Evolutionary conservation across 2,888 invertebrate species (phyloP).

Genomic region (Harmothoe impar): DNA sequence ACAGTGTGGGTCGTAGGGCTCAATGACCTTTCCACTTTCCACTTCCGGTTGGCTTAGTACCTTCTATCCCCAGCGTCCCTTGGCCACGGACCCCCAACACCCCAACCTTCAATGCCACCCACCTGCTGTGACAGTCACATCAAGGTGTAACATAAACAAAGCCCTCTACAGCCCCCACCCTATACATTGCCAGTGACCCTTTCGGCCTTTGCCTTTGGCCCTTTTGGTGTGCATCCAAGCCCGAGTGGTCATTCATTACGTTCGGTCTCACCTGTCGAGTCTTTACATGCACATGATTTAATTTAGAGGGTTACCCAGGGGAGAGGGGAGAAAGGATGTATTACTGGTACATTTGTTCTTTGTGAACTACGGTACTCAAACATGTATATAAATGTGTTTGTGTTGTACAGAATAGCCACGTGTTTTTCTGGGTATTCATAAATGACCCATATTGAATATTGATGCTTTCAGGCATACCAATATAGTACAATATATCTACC

Average conservation of each 20-base stretch:
- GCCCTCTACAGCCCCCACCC: not conserved
- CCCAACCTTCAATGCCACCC: not conserved
- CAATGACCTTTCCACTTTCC: not conserved
- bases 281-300: constrained; percentile 27
- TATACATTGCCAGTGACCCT: not conserved
- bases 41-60: not conserved
- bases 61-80: not conserved
- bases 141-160: constrained; percentile 32
- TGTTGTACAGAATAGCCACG: too few relatives aligned
- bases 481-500: too few relatives aligned
- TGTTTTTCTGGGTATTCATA: too few relatives aligned
- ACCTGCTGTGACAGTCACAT: not conserved
- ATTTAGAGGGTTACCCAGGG: not conserved
- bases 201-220: not conserved
- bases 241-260: constrained; percentile 19
- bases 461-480: too few relatives aligned
- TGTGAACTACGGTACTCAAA: too few relatives aligned
- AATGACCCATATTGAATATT: too few relatives aligned
- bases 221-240: not conserved
- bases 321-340: too few relatives aligned
- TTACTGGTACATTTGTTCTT: too few relatives aligned
- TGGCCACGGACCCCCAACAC: not conserved
- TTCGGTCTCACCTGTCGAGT: not conserved
- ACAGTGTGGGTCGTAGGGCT: not conserved
- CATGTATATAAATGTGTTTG: too few relatives aligned